These are phyloP conservation scores for Endomychus coccineus DNA, from an alignment of 2,888 invertebrate species.

Conservation along the genomic window DNA sequence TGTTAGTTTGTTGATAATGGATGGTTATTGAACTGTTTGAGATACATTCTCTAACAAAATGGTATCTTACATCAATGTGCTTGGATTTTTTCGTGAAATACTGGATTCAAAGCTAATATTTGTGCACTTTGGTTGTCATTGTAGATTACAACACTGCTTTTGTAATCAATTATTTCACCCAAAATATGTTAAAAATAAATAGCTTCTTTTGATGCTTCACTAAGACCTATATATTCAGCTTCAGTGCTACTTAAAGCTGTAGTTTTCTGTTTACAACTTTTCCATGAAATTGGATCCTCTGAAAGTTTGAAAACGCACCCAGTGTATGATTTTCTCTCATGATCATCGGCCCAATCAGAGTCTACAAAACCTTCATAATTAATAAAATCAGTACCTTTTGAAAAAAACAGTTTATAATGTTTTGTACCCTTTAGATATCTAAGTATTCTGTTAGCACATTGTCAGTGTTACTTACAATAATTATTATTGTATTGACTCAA, in stretches of 20 bases:
- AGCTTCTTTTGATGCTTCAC: constrained; percentile 24
- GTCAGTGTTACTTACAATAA: no score
- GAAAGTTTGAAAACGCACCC: constrained; percentile 25
- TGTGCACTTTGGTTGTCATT: constrained; percentile 22
- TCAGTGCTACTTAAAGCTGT: no score
- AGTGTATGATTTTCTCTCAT: constrained; percentile 37
- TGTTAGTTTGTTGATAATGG: not conserved
- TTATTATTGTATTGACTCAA: constrained; percentile 17
- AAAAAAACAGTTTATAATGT: constrained; percentile 16
- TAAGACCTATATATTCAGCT: constrained; percentile 27
- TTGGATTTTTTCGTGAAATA: constrained; percentile 12
- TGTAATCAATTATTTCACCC: constrained; percentile 11
- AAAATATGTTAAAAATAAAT: constrained; percentile 19
- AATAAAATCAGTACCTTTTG: constrained; percentile 10
- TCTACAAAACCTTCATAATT: constrained; percentile 21
- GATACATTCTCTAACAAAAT: not conserved
- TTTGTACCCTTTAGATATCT: constrained; percentile 16
- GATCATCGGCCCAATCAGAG: constrained; percentile 22
- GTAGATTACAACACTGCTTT: constrained; percentile 3
- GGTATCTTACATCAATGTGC: not conserved
- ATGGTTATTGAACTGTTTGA: not conserved
- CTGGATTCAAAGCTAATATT: constrained; percentile 16
- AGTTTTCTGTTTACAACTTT: constrained; percentile 27
- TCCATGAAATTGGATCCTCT: constrained; percentile 24
- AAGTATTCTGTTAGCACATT: constrained; percentile 15